These are phyloP conservation scores for Macropis europaea DNA, from an alignment of 2,888 invertebrate genomes.

Conservation along the genomic window DNA sequence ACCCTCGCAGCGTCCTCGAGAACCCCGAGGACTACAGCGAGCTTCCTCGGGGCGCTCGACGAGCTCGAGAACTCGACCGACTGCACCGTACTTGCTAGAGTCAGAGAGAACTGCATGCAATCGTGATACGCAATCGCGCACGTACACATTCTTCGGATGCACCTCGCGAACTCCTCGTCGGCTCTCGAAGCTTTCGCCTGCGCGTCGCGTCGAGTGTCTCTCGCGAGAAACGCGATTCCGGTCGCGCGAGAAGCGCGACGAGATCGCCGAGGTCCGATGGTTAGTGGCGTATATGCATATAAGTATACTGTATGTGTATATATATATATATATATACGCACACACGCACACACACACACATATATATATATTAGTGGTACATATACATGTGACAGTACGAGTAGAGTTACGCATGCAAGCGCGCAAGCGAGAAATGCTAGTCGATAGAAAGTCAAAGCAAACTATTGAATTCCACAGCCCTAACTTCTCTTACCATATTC, in stretches of 20 bases:
- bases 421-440: slow-evolving; percentile 53
- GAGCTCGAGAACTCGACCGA: slow-evolving; percentile 15
- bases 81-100: too few relatives aligned
- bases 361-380: too few relatives aligned
- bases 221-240: not conserved
- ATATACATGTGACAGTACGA: slow-evolving; percentile 2
- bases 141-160: too few relatives aligned
- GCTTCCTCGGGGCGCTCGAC: slow-evolving; percentile 26
- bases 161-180: slow-evolving; percentile 5
- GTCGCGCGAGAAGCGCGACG: slow-evolving; percentile 22
- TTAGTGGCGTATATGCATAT: slow-evolving; percentile 10
- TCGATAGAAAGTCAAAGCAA: slow-evolving; percentile 50
- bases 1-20: slow-evolving; percentile 27
- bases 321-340: too few relatives aligned
- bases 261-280: slow-evolving; percentile 18
- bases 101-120: slow-evolving; percentile 47
- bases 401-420: slow-evolving; percentile 56
- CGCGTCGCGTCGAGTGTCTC: not conserved
- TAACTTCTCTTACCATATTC: slow-evolving; percentile 79
- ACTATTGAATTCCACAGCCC: slow-evolving; percentile 63
- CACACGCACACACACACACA: too few relatives aligned
- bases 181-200: slow-evolving; percentile 1
- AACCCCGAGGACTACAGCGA: too few relatives aligned
- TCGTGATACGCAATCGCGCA: slow-evolving; percentile 3
- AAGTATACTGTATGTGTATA: too few relatives aligned